Base-by-base conservation (phyloP, 2,113 vertebrate species). In the Conger conger region DNA sequence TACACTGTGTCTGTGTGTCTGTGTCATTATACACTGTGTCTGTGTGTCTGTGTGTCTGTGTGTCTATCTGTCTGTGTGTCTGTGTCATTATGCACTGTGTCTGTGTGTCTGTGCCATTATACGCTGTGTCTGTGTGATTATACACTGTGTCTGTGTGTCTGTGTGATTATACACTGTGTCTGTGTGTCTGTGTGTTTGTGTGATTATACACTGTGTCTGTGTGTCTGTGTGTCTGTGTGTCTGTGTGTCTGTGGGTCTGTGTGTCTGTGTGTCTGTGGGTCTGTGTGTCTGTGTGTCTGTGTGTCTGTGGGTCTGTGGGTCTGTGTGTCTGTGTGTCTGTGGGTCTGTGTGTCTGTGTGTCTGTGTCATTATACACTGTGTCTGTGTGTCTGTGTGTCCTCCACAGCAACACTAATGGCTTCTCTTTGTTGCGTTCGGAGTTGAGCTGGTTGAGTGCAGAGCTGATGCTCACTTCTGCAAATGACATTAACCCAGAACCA, bases 401-500 rank as follows among this genome's bases (percentile, higher is more conserved):
- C 86, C 88, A 88, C 81, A 87, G 54, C 30, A 42, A 86, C 73
- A n/a, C 86, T 87, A 88, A 88, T 90, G 85, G 87, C 81, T 82
- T 80, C 54, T 86, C 78, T 88, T 86, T 87, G 80, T 88, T 85
- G 87, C 80, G 40, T 42, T 87, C 82, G 88, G 84, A 90, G 90
- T 89, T 54, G 85, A 86, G 92, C 89, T 81, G 85, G 90, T n/a
- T n/a, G n/a, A n/a, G n/a, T 89, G 90, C 92, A 92, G 89, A 91
- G 89, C 90, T 90, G 92, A 91, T 93, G 91, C 85, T 92, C 91
- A 89, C 89, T 93, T 92, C 90, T 88, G 89, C 90, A 80, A 91
- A 90, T 87, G 90, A 93, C 92, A 94, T 93, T 93, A 93, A 93
- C 92, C 93, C 88, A 94, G 91, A 92, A 93, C 20, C 4, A 8